These are phyloP conservation scores for Okapia johnstoni DNA, from an alignment of 2,113 vertebrate species.

Conservation along the genomic window DNA sequence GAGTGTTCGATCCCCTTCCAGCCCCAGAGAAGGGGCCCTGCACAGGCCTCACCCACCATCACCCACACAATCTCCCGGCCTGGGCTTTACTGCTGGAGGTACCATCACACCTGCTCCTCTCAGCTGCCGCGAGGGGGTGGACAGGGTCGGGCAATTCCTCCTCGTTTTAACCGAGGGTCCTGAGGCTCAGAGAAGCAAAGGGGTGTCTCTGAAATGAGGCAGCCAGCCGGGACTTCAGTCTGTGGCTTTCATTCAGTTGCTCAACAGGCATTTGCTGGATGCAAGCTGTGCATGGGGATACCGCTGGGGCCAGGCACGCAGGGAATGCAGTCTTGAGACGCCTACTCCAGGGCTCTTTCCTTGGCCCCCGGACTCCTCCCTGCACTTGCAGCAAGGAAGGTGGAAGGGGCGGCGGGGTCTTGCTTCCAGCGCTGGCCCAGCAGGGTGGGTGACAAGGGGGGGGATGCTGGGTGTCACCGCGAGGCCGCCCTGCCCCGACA, in stretches of 20 bases:
- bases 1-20: not conserved
- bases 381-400: not conserved
- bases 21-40: accelerated
- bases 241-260: not conserved
- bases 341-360: not conserved
- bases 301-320: not conserved
- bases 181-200: not conserved
- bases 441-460: no score
- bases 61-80: not conserved
- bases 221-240: not conserved
- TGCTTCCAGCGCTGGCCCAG: not conserved
- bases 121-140: not conserved
- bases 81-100: not conserved
- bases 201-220: not conserved
- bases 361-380: no score
- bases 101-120: not conserved
- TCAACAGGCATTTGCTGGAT: not conserved
- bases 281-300: not conserved
- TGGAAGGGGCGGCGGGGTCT: accelerated
- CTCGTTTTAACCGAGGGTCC: no score
- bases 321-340: not conserved
- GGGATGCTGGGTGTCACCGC: not conserved
- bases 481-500: accelerated
- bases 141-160: accelerated
- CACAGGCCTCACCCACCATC: not conserved